Base-by-base conservation (phyloP, 2,113 vertebrate species). In the Toxostoma redivivum region DNA sequence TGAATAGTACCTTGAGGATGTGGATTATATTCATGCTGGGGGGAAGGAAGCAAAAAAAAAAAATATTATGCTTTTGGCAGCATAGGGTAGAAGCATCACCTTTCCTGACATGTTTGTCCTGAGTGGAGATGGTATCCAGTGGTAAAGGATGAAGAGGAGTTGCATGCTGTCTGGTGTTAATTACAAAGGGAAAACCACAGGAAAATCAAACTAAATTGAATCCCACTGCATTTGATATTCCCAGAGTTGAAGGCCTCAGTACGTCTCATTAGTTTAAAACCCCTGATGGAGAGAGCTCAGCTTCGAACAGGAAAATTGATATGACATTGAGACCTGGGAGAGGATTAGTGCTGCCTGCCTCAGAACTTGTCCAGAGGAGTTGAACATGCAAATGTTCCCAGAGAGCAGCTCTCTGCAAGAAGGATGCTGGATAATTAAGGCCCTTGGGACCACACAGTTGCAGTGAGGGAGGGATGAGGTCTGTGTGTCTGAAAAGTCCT, bases 221-320 rank as follows among this genome's bases (percentile, higher is more conserved):
- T 74, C 85, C 48, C 10, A 22, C 87, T 51, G 80, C 88, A 71
- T 94, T 96, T 78, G 86, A 96, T 97, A 97, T 97, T 97, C 97
- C 97, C 95, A 76, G 37, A 71, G 94, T 67, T 92, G 96, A 95
- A 95, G 96, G 92, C 95, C 96, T 94, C 3, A 0, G 78, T 73
- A 90, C n/a, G 88, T 97, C 97, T 98, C 95, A 94, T 97, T 96
- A 97, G 92, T 95, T 94, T 96, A 95, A 95, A 92, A 97, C 90
- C 94, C 86, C 92, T 88, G 74, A 97, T 81, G 80, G 81, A 91
- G 95, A 79, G 94, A 95, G 93, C 95, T 98, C 94, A 96, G 77
- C 92, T 97, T 92, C 31, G 73, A 97, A 96, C 11, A 9, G 97
- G 96, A 97, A 97, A 97, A 98, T 98, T 98, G 97, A 95, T 97